phyloP scores from a whole-genome alignment of 2,113 vertebrate genomes.

The Myrmecophaga tridactyla region DNA sequence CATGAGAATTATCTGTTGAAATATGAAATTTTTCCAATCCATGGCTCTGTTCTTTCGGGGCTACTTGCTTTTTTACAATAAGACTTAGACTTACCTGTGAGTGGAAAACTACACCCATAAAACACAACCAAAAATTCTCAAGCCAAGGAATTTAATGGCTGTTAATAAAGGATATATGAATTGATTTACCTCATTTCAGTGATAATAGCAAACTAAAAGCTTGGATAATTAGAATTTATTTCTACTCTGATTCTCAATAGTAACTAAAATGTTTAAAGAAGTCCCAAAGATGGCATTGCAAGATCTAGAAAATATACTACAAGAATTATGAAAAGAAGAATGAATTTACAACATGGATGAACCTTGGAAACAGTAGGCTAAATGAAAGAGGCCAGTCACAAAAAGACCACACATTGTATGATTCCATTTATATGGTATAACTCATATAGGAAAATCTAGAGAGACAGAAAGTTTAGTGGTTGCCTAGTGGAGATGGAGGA shows the following conservation, averaged over 20 bases:
- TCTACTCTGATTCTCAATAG: constrained; percentile 3
- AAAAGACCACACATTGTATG: neutral
- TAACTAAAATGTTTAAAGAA: neutral
- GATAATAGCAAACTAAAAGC: neutral
- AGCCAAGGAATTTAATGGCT: neutral
- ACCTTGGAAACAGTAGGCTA: neutral
- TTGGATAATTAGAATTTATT: neutral
- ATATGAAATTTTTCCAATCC: neutral
- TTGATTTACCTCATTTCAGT: neutral
- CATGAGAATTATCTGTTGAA: neutral
- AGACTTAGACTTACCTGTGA: neutral
- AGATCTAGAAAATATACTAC: neutral
- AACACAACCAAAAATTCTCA: neutral
- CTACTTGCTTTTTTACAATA: neutral
- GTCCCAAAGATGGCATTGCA: neutral
- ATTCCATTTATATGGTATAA: neutral
- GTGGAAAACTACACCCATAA: neutral
- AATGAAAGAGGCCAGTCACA: neutral
- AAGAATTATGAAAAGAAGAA: neutral
- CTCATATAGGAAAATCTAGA: too few relatives aligned
- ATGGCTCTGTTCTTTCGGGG: neutral
- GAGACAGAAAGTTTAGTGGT: neutral
- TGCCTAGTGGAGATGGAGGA: neutral
- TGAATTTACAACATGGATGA: neutral
- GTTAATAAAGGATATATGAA: neutral